Evolutionary conservation across 1,140 invertebrate genomes (phyloP).

Genomic region (Physella acuta): DNA sequence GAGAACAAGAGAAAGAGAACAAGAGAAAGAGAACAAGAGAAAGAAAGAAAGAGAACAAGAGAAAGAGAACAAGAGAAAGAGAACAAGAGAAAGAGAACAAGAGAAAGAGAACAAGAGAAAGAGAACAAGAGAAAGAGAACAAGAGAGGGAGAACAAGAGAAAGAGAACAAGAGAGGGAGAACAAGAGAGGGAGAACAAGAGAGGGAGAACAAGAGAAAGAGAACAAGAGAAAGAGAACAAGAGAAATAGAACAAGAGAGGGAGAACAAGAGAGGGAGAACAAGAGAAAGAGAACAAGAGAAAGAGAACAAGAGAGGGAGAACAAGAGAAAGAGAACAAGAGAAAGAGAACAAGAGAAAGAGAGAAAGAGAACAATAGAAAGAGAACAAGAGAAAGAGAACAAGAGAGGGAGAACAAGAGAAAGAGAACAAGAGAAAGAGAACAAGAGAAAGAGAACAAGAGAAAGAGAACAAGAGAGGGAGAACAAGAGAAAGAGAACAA

Average conservation of each 20-base stretch:
- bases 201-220: neutral
- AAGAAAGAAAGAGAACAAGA: neutral
- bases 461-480: neutral
- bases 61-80: neutral
- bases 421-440: neutral
- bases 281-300: neutral
- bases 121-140: neutral
- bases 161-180: neutral
- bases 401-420: neutral
- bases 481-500: neutral
- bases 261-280: neutral
- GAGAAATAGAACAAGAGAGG: neutral
- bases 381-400: neutral
- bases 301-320: neutral
- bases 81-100: neutral
- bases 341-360: neutral
- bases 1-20: neutral
- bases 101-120: neutral
- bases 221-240: neutral
- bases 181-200: neutral
- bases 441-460: neutral
- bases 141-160: neutral
- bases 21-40: neutral
- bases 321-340: neutral
- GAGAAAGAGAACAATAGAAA: neutral